Evolutionary conservation across 2,888 invertebrate species (phyloP), one percentile per base, ranked within the genome.

Genomic region (Tupiocoris notatus): DNA sequence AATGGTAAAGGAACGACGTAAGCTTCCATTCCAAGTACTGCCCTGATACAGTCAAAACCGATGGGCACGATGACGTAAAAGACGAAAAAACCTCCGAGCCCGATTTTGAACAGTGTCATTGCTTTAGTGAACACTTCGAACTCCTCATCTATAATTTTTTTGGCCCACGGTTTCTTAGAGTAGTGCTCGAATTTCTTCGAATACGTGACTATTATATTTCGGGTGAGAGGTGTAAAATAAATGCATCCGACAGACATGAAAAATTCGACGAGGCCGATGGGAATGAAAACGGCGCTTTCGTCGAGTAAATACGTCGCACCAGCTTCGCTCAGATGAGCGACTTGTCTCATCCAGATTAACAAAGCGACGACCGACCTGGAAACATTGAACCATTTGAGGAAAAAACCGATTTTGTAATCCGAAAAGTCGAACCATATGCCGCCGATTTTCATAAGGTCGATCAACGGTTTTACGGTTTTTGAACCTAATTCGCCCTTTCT

Each of bases 361-460:
- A 61, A 24, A 12, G 70, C 70, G 17, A 70, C 7, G 21, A n/a
- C 59, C 24, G 57, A 23, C 12, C 70, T 25, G 23, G 17, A 2
- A 23, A 70, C 20, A 59, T 70, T 70, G 16, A 1, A 24, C 70
- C 70, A 70, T 70, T n/a, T 70, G n/a, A 70, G 9, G 2, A 16
- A n/a, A 7, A 12, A 6, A 9, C 59, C 70, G 25, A 22, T 1
- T 25, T 59, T 24, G 23, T 39, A 23, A 17, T 25, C 59, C 1
- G 3, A n/a, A 58, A 70, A 70, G 23, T 70, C 70, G 61, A 70
- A 70, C 70, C 70, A 70, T 0, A 70, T n/a, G 9, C 70, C 70
- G 3, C 70, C 70, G 24, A 70, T 22, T 59, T 70, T 70, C 70
- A 70, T 58, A 0, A 24, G 9, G 1, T 61, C 23, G 20, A 70